Percentiles rank a stretch among this genome's conserved stretches.
phyloP scores from a whole-genome alignment of 2,888 invertebrate genomes.

The Microctonus hyperodae region DNA sequence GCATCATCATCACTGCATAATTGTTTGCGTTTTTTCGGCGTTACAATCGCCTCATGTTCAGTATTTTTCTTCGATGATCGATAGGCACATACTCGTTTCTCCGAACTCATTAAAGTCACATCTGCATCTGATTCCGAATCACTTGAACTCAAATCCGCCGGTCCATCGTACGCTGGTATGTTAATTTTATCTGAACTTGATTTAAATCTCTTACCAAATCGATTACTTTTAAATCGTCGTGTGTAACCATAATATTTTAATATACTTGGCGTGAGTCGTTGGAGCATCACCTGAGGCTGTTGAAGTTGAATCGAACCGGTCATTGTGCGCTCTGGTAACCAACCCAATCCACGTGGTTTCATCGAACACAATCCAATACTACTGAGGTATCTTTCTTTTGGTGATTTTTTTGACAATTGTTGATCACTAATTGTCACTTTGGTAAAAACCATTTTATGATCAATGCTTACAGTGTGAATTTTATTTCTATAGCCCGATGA shows the following conservation, averaged over 20 bases:
- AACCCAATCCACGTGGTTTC: conserved; percentile 12
- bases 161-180: conserved; percentile 52
- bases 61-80: conserved; percentile 35
- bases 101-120: conserved; percentile 46
- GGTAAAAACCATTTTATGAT: conserved; percentile 25
- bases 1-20: conserved; percentile 18
- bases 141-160: conserved; percentile 44
- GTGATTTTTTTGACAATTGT: neutral
- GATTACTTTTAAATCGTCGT: conserved; percentile 13
- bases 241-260: conserved; percentile 30
- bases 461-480: conserved; percentile 24
- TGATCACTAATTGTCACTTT: conserved; percentile 21
- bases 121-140: conserved; percentile 44
- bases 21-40: conserved; percentile 47
- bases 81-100: conserved; percentile 51
- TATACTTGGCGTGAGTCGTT: conserved; percentile 31
- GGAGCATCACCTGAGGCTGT: conserved; percentile 36
- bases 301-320: conserved; percentile 25
- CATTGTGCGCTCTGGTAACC: conserved; percentile 13
- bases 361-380: conserved; percentile 25
- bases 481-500: conserved; percentile 21
- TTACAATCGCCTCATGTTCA: conserved; percentile 26
- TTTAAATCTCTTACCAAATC: conserved; percentile 13
- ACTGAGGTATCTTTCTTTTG: conserved; percentile 26
- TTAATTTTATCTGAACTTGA: conserved; percentile 7